Base-by-base conservation (phyloP, 2,888 invertebrate species). In the Dusona sp. region DNA sequence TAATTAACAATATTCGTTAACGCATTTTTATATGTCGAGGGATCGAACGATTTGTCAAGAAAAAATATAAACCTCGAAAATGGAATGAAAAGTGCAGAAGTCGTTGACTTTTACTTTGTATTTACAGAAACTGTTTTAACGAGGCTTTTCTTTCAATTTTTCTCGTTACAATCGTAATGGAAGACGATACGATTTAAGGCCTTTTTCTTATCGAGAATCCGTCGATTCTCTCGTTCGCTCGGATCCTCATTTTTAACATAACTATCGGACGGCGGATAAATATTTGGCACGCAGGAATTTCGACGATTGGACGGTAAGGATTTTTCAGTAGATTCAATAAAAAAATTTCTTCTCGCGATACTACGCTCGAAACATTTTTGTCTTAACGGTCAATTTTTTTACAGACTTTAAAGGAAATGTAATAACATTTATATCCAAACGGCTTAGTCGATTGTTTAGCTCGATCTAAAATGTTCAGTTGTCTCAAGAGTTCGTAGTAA, bases 241-340 rank as follows among this genome's bases (percentile, higher is more conserved):
- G 48, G 33, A 48, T 29, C 9, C 29, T 83, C 19, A 61, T 33
- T 64, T 19, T n/a, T 48, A 51, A 65, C 36, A 57, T 22, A 70
- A n/a, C 42, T 33, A 73, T 57, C 61, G 83, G 65, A 73, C 79
- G 79, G 73, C 36, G 38, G 36, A 45, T 65, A 68, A 67, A 45
- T 64, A 13, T n/a, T 19, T 64, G 54, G 54, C 22, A n/a, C 13
- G 7, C 38, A 61, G 77, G 65, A 78, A 84, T 80, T 80, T 64
- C 84, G 81, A 80, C 51, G 57, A 81, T 67, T 81, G 84, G 81
- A 77, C 84, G 57, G 33, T 45, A 9, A 1, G 4, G 51, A 36
- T 51, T 54, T 38, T 61, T 38, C 7, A 8, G 6, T 11, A 1
- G 29, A n/a, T 33, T 7, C 38, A 11, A 72, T 3, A 29, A 45